These are phyloP conservation scores for Poecilia picta DNA, from an alignment of 2,797 vertebrate species.

Conservation along the genomic window DNA sequence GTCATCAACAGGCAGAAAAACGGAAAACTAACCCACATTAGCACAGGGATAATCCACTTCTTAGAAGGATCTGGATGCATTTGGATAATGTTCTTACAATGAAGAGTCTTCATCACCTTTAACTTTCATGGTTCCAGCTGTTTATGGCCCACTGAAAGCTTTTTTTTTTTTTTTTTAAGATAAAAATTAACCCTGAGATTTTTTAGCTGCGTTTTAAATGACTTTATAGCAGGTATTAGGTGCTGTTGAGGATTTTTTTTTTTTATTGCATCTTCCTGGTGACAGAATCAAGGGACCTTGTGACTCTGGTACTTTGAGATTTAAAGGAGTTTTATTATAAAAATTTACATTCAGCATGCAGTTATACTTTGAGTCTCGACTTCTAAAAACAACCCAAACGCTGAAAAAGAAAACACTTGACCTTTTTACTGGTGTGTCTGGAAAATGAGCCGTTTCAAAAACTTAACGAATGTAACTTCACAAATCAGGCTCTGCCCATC, in stretches of 20 bases:
- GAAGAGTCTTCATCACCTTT: not conserved
- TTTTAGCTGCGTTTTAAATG: not conserved
- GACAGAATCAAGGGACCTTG: not conserved
- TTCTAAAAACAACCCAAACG: too few species aligned
- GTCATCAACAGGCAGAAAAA: not conserved
- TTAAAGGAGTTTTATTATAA: not conserved
- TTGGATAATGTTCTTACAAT: not conserved
- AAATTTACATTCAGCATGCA: too few species aligned
- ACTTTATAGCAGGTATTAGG: not conserved
- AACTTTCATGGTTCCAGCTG: not conserved
- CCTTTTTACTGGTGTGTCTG: too few species aligned
- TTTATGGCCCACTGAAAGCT: not conserved
- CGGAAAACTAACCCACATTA: not conserved
- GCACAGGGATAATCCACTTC: not conserved
- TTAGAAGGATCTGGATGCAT: not conserved
- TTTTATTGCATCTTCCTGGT: not conserved
- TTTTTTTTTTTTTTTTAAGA: constrained; percentile 6
- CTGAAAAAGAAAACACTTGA: too few species aligned
- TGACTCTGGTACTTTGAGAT: not conserved
- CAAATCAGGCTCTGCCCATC: too few species aligned
- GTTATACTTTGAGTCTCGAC: too few species aligned
- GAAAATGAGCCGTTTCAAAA: too few species aligned
- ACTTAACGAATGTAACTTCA: too few species aligned
- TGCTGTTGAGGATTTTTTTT: not conserved
- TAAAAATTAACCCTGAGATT: not conserved